These are phyloP conservation scores for Asteroscopus sphinx DNA, from an alignment of 2,888 invertebrate species.

Conservation along the genomic window DNA sequence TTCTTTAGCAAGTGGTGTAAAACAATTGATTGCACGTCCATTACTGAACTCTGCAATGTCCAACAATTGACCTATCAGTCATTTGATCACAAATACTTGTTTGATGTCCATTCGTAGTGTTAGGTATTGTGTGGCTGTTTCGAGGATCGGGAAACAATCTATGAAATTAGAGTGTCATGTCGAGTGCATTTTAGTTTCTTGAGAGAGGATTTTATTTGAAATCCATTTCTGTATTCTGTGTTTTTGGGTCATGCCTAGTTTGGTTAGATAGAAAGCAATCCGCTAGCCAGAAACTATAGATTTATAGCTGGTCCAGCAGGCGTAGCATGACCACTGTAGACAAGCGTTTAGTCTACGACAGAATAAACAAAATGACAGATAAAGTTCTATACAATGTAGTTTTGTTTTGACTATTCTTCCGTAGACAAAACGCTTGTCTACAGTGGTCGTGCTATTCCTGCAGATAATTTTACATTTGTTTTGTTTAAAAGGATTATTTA, in stretches of 20 bases:
- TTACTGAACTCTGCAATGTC: constrained; percentile 18
- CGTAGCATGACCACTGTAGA: too few relatives aligned
- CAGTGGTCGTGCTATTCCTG: too few relatives aligned
- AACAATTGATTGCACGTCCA: constrained; percentile 33
- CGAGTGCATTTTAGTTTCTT: constrained; percentile 7
- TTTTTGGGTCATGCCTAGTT: not conserved
- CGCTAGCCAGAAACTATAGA: constrained; percentile 9
- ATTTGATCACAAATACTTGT: constrained; percentile 30
- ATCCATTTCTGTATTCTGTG: not conserved
- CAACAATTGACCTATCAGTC: constrained; percentile 30
- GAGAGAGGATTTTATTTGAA: not conserved
- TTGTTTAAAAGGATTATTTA: too few relatives aligned
- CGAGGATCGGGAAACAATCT: constrained; percentile 12
- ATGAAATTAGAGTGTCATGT: constrained; percentile 20
- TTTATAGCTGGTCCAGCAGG: constrained; percentile 9
- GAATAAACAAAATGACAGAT: too few relatives aligned
- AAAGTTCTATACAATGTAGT: too few relatives aligned
- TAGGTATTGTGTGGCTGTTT: constrained; percentile 38
- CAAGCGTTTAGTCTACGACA: too few relatives aligned
- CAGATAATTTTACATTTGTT: too few relatives aligned
- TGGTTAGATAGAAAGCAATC: not conserved
- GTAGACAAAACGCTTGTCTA: too few relatives aligned
- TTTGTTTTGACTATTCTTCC: too few relatives aligned
- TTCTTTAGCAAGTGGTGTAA: constrained; percentile 31
- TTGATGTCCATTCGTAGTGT: constrained; percentile 20